Percentiles rank a stretch among this genome's conserved stretches.
These are phyloP conservation scores for Phainopepla nitens DNA, from an alignment of 2,113 vertebrate species.

Conservation along the genomic window DNA sequence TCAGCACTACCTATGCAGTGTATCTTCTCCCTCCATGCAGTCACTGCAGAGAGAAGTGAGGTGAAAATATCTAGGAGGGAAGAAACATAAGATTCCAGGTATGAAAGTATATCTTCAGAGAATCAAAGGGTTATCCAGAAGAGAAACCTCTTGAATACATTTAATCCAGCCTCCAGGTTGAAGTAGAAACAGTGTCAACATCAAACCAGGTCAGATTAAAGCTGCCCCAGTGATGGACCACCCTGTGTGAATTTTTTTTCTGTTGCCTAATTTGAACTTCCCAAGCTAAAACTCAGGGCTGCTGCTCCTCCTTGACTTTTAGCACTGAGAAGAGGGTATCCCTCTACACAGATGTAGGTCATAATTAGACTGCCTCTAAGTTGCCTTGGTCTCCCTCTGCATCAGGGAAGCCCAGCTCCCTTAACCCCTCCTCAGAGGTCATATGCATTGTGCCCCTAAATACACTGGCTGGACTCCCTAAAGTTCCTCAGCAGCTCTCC, in stretches of 20 bases:
- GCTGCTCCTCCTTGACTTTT: background rate
- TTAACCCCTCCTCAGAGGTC: background rate
- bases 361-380: background rate
- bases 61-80: background rate
- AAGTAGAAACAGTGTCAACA: background rate
- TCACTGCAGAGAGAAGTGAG: background rate
- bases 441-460: accelerated
- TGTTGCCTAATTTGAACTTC: background rate
- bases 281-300: background rate
- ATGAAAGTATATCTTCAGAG: background rate
- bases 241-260: background rate
- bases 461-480: background rate
- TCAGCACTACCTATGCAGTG: background rate
- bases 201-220: background rate
- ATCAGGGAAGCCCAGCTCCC: background rate
- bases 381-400: background rate
- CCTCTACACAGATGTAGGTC: background rate
- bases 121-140: background rate
- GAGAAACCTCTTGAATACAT: background rate
- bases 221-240: background rate
- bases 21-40: background rate
- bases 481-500: background rate
- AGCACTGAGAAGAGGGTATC: accelerated
- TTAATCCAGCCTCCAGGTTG: background rate
- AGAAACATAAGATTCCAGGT: background rate